phyloP scores from a whole-genome alignment of 2,113 vertebrate species.

The Platycercus adscitus region DNA sequence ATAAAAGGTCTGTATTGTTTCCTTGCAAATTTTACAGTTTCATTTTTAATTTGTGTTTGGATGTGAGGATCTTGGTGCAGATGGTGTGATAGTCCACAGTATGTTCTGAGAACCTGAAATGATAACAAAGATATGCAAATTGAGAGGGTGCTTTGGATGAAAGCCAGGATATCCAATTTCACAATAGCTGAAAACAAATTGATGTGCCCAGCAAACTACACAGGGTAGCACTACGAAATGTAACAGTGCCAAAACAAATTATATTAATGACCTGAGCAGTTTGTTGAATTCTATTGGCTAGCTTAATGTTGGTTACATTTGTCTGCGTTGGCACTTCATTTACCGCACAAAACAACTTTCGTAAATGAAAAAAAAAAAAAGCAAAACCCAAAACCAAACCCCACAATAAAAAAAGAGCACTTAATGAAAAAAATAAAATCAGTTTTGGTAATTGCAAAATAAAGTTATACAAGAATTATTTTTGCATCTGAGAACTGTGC shows the following conservation, averaged over 20 bases:
- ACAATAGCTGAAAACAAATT: constrained; percentile 94
- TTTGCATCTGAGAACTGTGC: constrained; percentile 47
- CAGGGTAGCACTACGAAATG: constrained; percentile 86
- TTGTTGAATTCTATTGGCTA: constrained; percentile 82
- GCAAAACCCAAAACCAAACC: background rate
- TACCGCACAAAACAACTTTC: constrained; percentile 76
- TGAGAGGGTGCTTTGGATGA: constrained; percentile 87
- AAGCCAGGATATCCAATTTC: constrained; percentile 90
- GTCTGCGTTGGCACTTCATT: constrained; percentile 76
- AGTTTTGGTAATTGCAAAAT: constrained; percentile 64
- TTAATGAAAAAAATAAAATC: constrained; percentile 67
- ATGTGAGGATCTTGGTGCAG: constrained; percentile 93
- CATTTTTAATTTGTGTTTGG: constrained; percentile 98
- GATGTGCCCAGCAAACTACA: constrained; percentile 92
- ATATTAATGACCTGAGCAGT: constrained; percentile 85
- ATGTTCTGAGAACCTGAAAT: constrained; percentile 90
- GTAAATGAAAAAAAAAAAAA: constrained; percentile 48
- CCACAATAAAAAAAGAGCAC: background rate
- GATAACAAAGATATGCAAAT: constrained; percentile 99
- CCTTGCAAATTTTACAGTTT: constrained; percentile 98
- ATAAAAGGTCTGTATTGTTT: constrained; percentile 99
- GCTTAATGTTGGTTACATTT: constrained; percentile 80
- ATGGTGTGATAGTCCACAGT: constrained; percentile 93
- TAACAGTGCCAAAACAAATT: constrained; percentile 87
- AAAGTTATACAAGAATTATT: constrained; percentile 43